Conservation (phyloP, 1,140 invertebrate genomes). For the Bicyclus anynana region DNA sequence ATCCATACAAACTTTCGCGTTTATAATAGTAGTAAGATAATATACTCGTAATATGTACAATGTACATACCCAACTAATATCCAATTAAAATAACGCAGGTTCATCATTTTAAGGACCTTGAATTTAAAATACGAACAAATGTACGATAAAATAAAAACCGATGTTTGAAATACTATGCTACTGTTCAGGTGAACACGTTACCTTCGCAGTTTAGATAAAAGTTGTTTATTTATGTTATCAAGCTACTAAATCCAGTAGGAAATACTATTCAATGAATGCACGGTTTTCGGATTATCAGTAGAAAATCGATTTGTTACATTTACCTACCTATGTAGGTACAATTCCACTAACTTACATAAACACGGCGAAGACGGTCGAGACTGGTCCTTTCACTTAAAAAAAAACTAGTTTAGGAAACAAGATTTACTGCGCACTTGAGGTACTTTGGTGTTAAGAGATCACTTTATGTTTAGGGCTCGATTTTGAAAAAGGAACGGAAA, state of each 20-base stretch:
- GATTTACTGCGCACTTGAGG: slow-evolving; percentile 24
- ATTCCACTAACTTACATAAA: slow-evolving; percentile 55
- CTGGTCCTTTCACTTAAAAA: slow-evolving; percentile 27
- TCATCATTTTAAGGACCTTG: no score
- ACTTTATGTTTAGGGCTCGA: slow-evolving; percentile 13
- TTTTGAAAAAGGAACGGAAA: slow-evolving; percentile 24
- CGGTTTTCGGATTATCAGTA: not conserved
- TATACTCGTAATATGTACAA: no score
- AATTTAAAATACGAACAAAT: no score
- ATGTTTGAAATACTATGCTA: no score
- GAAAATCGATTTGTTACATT: slow-evolving; percentile 33
- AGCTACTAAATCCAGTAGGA: no score
- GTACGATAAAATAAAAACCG: no score
- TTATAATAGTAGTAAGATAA: no score
- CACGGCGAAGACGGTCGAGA: slow-evolving; percentile 18
- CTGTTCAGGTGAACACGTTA: no score
- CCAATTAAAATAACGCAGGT: no score
- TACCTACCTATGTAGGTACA: slow-evolving; percentile 12
- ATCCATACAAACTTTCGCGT: no score
- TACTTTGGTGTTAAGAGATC: slow-evolving; percentile 43
- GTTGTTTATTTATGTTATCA: not conserved
- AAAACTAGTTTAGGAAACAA: slow-evolving; percentile 23
- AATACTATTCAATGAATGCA: not conserved
- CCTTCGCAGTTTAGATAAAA: no score
- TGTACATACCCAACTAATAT: no score